Percentiles rank a stretch among this genome's conserved stretches.
Conservation (phyloP, 1,140 invertebrate genomes). For the Drosophila kepulauana region DNA sequence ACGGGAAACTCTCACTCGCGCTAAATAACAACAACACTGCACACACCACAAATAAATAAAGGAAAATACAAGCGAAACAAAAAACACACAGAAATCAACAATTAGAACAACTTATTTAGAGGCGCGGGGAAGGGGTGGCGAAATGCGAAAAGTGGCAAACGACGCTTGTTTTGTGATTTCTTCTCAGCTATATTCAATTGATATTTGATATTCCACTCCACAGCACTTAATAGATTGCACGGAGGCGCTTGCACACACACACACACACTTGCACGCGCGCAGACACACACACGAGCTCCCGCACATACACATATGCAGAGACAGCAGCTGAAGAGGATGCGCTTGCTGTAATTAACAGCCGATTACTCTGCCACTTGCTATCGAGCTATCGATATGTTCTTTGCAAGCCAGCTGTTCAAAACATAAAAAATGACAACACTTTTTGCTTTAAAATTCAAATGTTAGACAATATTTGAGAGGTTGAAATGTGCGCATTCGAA, state of each 20-base stretch:
- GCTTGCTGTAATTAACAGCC: constrained; percentile 30
- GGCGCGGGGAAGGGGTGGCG: neutral
- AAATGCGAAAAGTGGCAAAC: constrained; percentile 23
- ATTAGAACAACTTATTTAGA: constrained; percentile 15
- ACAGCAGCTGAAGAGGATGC: constrained; percentile 46
- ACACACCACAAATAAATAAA: too few species aligned
- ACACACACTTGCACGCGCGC: constrained; percentile 19
- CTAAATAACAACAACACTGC: neutral
- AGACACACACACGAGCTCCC: constrained; percentile 5
- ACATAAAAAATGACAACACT: neutral
- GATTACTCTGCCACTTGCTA: constrained; percentile 7
- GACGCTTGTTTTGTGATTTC: constrained; percentile 34
- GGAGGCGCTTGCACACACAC: constrained; percentile 46
- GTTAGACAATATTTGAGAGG: neutral
- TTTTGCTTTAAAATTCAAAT: neutral
- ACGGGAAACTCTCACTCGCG: constrained; percentile 23
- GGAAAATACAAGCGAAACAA: too few species aligned
- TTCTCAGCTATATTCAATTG: constrained; percentile 49
- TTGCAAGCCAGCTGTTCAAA: neutral
- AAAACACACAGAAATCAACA: neutral
- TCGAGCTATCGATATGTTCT: constrained; percentile 6
- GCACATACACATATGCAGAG: constrained; percentile 14
- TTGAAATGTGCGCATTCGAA: neutral
- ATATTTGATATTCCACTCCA: constrained; percentile 40
- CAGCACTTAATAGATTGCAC: constrained; percentile 50